These are phyloP conservation scores for Ditylenchus dipsaci DNA, from an alignment of 1,140 invertebrate genomes.

Conservation along the genomic window DNA sequence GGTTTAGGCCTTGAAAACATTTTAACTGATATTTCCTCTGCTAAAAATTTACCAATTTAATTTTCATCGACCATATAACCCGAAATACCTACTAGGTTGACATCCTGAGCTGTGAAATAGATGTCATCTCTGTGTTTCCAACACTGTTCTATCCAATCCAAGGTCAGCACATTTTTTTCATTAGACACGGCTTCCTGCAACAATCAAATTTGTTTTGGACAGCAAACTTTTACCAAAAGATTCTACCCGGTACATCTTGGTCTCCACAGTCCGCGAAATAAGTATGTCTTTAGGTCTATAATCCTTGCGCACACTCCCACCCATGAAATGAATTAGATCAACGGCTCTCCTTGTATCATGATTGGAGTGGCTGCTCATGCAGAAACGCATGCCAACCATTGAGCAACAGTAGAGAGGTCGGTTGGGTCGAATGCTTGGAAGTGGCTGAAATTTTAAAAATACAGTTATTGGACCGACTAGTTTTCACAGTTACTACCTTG, in stretches of 20 bases:
- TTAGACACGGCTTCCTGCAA: not conserved
- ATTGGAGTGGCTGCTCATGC: not conserved
- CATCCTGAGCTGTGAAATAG: not conserved
- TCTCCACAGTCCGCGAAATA: too few species aligned
- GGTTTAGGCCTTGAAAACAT: not conserved
- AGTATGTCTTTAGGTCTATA: not conserved
- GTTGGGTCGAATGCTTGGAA: not conserved
- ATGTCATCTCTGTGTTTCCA: constrained; percentile 6
- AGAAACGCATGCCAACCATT: constrained; percentile 7
- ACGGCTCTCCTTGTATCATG: not conserved
- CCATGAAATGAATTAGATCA: constrained; percentile 10
- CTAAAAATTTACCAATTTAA: not conserved
- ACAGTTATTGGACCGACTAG: not conserved
- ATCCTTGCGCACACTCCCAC: constrained; percentile 1
- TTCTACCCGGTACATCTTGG: too few species aligned
- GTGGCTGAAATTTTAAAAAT: not conserved
- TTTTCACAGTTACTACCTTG: not conserved
- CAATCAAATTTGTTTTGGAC: too few species aligned
- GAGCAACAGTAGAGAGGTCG: constrained; percentile 6
- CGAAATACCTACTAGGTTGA: not conserved
- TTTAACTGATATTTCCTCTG: not conserved
- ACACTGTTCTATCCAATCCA: constrained; percentile 1
- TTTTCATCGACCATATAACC: too few species aligned
- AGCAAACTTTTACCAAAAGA: too few species aligned
- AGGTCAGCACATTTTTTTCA: not conserved